phyloP scores from a whole-genome alignment of 2,113 vertebrate species.

The Reinhardtius hippoglossoides region DNA sequence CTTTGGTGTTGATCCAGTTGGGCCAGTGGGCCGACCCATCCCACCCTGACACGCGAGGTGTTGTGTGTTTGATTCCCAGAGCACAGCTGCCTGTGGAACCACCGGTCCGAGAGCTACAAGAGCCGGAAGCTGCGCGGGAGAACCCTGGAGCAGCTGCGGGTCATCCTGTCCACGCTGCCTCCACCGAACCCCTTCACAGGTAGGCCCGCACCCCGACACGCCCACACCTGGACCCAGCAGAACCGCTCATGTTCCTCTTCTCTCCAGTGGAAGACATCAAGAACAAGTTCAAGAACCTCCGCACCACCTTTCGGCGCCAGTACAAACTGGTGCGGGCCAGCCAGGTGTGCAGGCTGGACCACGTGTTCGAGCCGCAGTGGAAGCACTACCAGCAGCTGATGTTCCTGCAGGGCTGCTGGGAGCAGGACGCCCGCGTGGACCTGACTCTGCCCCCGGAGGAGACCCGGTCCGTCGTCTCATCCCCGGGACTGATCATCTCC shows the following conservation, averaged over 20 bases:
- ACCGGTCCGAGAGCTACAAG: constrained; percentile 67
- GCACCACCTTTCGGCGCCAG: constrained; percentile 73
- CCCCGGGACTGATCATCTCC: constrained; percentile 27
- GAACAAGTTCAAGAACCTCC: constrained; percentile 74
- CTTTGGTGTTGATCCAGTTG: too few species aligned
- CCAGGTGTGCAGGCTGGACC: constrained; percentile 11
- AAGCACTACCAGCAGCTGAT: constrained; percentile 72
- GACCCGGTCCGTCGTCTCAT: neutral
- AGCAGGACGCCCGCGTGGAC: constrained; percentile 6
- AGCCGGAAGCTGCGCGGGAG: constrained; percentile 69
- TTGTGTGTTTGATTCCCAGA: constrained; percentile 20
- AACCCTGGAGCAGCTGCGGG: constrained; percentile 64
- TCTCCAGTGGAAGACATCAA: constrained; percentile 69
- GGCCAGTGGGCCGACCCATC: too few species aligned
- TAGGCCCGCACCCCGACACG: neutral
- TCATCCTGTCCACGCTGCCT: constrained; percentile 58
- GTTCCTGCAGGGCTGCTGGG: constrained; percentile 69
- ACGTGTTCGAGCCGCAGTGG: constrained; percentile 64
- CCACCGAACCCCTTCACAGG: constrained; percentile 59
- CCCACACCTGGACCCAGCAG: neutral
- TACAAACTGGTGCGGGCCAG: constrained; percentile 63
- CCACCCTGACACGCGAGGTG: too few species aligned
- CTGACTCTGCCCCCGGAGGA: constrained; percentile 23
- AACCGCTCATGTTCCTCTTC: neutral
- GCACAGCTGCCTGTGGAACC: constrained; percentile 73